Evolutionary conservation across 2,113 vertebrate species (phyloP), one percentile per base, ranked within the genome.

Genomic region (Ctenodactylus gundi): DNA sequence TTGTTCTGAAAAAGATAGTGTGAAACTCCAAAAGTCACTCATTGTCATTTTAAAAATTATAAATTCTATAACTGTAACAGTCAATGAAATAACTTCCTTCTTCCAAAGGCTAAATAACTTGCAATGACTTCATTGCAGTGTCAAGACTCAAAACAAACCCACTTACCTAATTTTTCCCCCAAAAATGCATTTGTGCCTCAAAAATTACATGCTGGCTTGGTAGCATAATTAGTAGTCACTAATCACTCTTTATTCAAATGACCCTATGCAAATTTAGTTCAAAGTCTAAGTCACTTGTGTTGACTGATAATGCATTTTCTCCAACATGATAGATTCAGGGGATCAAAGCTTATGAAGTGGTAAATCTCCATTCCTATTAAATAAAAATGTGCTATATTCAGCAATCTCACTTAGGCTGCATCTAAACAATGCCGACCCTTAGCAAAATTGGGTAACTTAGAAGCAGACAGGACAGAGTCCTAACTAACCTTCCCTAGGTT

Each of bases 311-410:
- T 89, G 76, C 80, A 44, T 94, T 86, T 17, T 0, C 86, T 94
- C 53, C 70, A 41, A 29, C 13, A 7, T 73, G 0, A 0, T 68
- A 70, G 57, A 67, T 96, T 94, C 94, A 70, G 15, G 20, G 87
- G 60, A 82, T 88, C 2, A 0, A 14, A 36, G 75, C 31, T 0
- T 72, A 91, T 0, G 0, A 9, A 76, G 85, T 21, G 36, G 70
- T 90, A 44, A 76, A 87, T 97, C 95, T 84, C 94, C 67, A 15
- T 90, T 86, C 86, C 21, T 68, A 84, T 95, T 64, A 96, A 97
- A 92, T 96, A 92, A 96, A 96, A 51, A 65, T 14, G 55, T 34
- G 67, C 67, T 53, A 0, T 6, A 36, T 49, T 58, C 75, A 11
- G n/a, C 77, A 34, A 29, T 6, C 44, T 70, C 98, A 97, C 95